Conservation (phyloP, 2,888 invertebrate species). For the Agrotis ipsilon region DNA sequence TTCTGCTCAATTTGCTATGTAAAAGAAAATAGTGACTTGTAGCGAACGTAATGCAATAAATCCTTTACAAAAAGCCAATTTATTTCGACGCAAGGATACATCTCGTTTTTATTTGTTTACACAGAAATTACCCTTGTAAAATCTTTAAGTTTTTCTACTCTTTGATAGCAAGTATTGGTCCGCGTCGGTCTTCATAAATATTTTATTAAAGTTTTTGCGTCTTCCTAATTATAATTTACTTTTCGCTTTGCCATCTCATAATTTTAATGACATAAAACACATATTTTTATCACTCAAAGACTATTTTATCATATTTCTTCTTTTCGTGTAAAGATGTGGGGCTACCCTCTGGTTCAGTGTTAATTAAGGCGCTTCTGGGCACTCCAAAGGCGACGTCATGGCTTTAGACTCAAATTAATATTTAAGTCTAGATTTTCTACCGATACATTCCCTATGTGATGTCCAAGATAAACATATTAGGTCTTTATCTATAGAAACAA, state of each 20-base stretch:
- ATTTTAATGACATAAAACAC: not conserved
- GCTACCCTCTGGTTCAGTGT: no score
- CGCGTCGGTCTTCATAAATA: not conserved
- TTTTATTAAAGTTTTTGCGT: not conserved
- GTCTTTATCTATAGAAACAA: no score
- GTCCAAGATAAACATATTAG: no score
- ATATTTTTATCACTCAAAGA: not conserved
- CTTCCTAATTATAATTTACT: not conserved
- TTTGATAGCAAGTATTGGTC: conserved; percentile 9
- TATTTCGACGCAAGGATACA: conserved; percentile 35
- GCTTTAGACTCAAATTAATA: no score
- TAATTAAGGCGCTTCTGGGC: no score
- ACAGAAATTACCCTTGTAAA: conserved; percentile 14
- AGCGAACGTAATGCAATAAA: conserved; percentile 48
- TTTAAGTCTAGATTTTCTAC: no score
- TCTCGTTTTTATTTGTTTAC: conserved; percentile 43
- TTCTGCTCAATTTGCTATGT: conserved; percentile 24
- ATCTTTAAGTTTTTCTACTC: conserved; percentile 4
- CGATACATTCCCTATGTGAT: no score
- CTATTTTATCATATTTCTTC: no score
- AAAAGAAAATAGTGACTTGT: conserved; percentile 42
- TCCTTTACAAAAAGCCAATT: conserved; percentile 49
- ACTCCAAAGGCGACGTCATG: no score
- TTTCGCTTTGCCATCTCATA: not conserved
- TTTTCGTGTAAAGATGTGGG: no score